Base-by-base conservation (phyloP, 2,888 invertebrate species). In the Disparrhopalites patrizii region DNA sequence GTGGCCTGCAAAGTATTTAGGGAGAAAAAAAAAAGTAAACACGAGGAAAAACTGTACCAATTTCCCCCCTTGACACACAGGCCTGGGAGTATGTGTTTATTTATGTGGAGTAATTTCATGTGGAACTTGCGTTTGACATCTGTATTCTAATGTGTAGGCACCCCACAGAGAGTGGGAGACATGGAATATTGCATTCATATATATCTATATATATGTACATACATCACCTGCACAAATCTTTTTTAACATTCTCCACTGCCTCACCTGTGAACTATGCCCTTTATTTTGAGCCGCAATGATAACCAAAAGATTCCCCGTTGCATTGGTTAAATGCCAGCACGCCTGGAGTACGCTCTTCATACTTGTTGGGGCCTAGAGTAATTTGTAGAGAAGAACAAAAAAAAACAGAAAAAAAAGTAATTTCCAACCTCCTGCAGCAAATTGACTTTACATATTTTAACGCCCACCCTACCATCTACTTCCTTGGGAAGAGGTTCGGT, bases 341-440 rank as follows among this genome's bases (percentile, higher is more conserved):
- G 91, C 90, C 76, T 90, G 88, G 0, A 91, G 84, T 3, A 92
- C 87, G 0, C 90, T 89, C 80, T 90, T 91, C 89, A 93, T 89
- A 69, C 86, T 86, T 74, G 84, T 85, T 0, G 91, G 90, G 2
- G 91, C 90, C 88, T 87, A 76, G n/a, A n/a, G n/a, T n/a, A n/a
- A n/a, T n/a, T 10, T 10, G 36, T 36, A 36, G 36, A 36, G 13
- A 36, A 13, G 36, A 36, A 13, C 7, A 36, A 36, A 36, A 36
- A 36, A 36, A 36, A 13, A 36, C 13, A 36, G 36, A 36, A 36
- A 36, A 36, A 36, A 13, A 10, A 36, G 13, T 36, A 36, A 13
- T 36, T 10, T 13, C 13, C 36, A 36, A 10, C 7, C 36, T n/a
- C n/a, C n/a, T n/a, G n/a, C n/a, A 40, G 40, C 3, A 40, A 40